Base-by-base conservation (phyloP, 2,113 vertebrate species). In the Corythornis madagascariensis region DNA sequence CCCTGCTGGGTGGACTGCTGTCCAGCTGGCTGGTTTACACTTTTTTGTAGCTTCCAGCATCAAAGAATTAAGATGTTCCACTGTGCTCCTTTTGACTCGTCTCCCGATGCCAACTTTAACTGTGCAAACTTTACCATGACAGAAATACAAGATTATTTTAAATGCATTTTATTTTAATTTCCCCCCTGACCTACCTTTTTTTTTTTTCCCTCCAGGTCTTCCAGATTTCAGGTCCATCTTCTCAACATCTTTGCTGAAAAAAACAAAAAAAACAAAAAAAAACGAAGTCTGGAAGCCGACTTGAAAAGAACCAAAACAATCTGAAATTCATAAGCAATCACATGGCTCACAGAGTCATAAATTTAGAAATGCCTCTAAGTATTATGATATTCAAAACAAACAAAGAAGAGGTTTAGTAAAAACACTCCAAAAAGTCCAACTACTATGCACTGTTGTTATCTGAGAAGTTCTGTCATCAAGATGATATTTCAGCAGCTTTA, bases 401-500 rank as follows among this genome's bases (percentile, higher is more conserved):
- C 66, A 75, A 66, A 74, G 75, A 45, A n/a, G 57, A 78, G 7
- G 29, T 86, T 86, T 61, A 67, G 59, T 8, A 72, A 87, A 81
- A 95, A 16, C n/a, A 42, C 55, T 63, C 42, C 57, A 24, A 66
- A 85, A 85, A 40, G 10, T 73, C 67, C 56, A 60, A 25, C 61
- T 47, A 31, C 80, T 87, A 66, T 35, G 55, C 47, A 20, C 28
- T 55, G 52, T 38, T 84, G 81, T 87, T 94, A 60, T 89, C 75
- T 71, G 50, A 92, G 86, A 85, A 84, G 33, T 76, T 70, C 78
- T 96, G 89, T 94, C 89, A 85, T 89, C 82, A 67, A 84, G 74
- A 85, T 81, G 57, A 29, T 87, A 91, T 90, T 83, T 84, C 92
- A 92, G 33, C 91, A 89, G 89, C 85, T 91, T 90, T 79, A 92